phyloP scores from a whole-genome alignment of 2,888 invertebrate genomes.

The Sinotaia quadrata region DNA sequence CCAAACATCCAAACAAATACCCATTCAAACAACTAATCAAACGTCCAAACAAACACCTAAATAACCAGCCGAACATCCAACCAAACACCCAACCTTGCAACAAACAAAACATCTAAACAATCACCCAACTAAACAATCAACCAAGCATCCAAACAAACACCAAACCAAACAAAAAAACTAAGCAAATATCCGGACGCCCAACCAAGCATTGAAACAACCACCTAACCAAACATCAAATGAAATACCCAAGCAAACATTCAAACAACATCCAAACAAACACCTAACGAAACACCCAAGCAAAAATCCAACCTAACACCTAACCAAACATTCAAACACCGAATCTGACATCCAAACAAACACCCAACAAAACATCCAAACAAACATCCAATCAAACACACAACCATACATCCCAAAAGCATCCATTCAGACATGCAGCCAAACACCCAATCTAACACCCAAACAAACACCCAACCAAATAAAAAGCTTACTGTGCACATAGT shows the following conservation, averaged over 20 bases:
- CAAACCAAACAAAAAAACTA: neutral
- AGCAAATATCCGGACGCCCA: neutral
- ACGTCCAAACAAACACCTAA: too few species aligned
- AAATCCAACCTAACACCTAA: neutral
- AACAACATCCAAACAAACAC: neutral
- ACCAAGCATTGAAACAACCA: neutral
- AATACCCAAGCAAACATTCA: neutral
- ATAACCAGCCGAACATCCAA: too few species aligned
- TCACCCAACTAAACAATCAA: neutral
- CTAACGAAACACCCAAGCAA: neutral
- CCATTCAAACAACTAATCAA: too few species aligned
- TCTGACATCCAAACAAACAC: neutral
- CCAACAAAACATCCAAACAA: neutral
- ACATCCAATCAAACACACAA: conserved; percentile 4
- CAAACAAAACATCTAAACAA: neutral
- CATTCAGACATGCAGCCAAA: too few species aligned
- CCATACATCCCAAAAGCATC: too few species aligned
- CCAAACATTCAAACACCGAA: neutral
- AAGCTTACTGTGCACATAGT: too few species aligned
- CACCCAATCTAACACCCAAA: too few species aligned
- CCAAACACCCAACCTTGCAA: too few species aligned
- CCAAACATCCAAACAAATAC: too few species aligned
- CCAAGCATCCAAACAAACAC: neutral
- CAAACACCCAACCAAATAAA: too few species aligned
- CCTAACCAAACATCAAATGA: neutral